Percentiles rank a stretch among this genome's conserved stretches.
These are phyloP conservation scores for Chrysolina americana DNA, from an alignment of 2,888 invertebrate species.

Conservation along the genomic window DNA sequence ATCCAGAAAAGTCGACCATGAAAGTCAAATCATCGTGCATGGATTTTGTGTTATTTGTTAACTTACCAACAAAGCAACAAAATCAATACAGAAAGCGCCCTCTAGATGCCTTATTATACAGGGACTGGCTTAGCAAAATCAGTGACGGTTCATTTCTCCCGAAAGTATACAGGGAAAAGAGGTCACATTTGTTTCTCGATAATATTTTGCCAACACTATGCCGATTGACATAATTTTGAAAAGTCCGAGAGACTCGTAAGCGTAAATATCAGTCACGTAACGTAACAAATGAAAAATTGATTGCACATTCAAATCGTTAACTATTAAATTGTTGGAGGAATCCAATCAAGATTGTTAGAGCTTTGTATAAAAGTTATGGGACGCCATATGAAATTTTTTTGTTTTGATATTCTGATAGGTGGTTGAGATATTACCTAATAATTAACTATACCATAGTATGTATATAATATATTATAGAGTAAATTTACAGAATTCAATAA, in stretches of 20 bases:
- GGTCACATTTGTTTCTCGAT: not conserved
- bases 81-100: too few species aligned
- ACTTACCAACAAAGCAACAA: too few species aligned
- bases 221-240: conserved; percentile 6
- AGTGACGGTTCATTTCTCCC: not conserved
- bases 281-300: conserved; percentile 41
- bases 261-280: conserved; percentile 51
- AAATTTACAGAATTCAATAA: conserved; percentile 70
- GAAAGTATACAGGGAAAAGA: not conserved
- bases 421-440: conserved; percentile 66
- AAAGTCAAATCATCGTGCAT: too few species aligned
- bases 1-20: too few species aligned
- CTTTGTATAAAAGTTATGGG: conserved; percentile 69
- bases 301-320: conserved; percentile 52
- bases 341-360: conserved; percentile 51
- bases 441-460: conserved; percentile 68
- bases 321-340: conserved; percentile 41
- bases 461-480: conserved; percentile 69
- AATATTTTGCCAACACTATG: conserved; percentile 32
- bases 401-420: conserved; percentile 65
- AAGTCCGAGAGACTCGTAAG: conserved; percentile 39
- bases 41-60: too few species aligned
- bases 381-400: conserved; percentile 68
- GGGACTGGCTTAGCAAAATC: too few species aligned
- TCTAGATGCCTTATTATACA: too few species aligned